Base-by-base conservation (phyloP, 92 coral and sea anemone genomes). In the Muricea muricata region DNA sequence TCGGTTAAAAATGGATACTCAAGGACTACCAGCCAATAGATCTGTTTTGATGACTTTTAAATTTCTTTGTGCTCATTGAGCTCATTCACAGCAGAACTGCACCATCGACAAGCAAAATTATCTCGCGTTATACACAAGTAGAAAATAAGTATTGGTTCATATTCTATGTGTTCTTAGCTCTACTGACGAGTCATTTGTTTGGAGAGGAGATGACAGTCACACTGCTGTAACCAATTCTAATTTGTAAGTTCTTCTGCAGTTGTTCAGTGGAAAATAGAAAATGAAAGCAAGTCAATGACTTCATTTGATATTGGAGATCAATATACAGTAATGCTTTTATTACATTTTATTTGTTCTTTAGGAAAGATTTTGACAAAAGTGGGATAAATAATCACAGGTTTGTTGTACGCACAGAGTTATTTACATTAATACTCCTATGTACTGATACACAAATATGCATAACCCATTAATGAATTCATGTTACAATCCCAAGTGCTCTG, bases 131-230 rank as follows among this genome's bases (percentile, higher is more conserved):
- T n/a, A n/a, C n/a, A n/a, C n/a, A n/a, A n/a, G n/a, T n/a, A n/a
- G n/a, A n/a, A n/a, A n/a, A n/a, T n/a, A n/a, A n/a, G n/a, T n/a
- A n/a, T n/a, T n/a, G n/a, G n/a, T n/a, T n/a, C n/a, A n/a, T n/a
- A n/a, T 45, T 6, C 21, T 21, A 18, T 61, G 23, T 63, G n/a
- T 55, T 31, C 66, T 11, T 70, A 97, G 99, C 37, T 97, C 99
- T 14, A 94, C 98, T 21, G 98, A 96, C n/a, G 99, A 93, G 29
- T 97, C 99, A n/a, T 97, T 97, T 85, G 94, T 97, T 7, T 97
- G 99, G 99, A 88, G 99, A 78, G 99, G 98, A 32, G 89, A 90
- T 21, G 84, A 90, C 85, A 95, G 97, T 88, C 96, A 97, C 45
- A 91, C 98, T 29, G 96, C 91, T 42, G 85, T 95, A 78, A 97